A percentile compares a stretch with the other conserved stretches of the same genome.
Conservation (phyloP, 2,888 invertebrate genomes). For the Oscheius onirici region DNA sequence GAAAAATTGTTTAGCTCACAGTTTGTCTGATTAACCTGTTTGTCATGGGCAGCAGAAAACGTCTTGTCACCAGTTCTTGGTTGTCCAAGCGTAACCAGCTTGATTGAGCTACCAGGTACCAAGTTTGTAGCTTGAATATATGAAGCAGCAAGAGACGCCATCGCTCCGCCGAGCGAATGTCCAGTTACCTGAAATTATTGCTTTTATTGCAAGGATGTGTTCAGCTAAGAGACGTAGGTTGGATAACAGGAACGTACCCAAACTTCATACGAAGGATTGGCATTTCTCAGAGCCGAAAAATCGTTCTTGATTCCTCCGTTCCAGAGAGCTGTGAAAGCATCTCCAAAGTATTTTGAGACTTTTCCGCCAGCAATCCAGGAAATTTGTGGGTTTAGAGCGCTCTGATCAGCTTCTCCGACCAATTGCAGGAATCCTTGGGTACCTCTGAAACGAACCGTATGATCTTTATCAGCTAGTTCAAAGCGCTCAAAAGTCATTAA, state of each 20-base stretch:
- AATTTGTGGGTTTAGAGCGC: slow-evolving; percentile 38
- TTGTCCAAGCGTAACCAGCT: slow-evolving; percentile 62
- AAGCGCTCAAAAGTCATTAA: neutral
- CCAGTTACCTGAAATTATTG: slow-evolving; percentile 42
- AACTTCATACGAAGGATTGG: slow-evolving; percentile 55
- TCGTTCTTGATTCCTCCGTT: slow-evolving; percentile 57
- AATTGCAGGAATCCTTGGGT: slow-evolving; percentile 55
- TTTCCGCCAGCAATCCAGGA: slow-evolving; percentile 20
- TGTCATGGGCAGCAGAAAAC: slow-evolving; percentile 52
- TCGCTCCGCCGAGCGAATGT: slow-evolving; percentile 58
- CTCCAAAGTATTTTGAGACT: slow-evolving; percentile 62
- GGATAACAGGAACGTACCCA: no score
- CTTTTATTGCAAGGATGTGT: neutral
- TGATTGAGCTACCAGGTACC: slow-evolving; percentile 35
- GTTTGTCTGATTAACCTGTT: slow-evolving; percentile 19
- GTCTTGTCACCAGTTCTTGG: slow-evolving; percentile 59
- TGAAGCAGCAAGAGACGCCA: slow-evolving; percentile 58
- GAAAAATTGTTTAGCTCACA: neutral
- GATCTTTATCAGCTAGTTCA: neutral
- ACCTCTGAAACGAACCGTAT: slow-evolving; percentile 48
- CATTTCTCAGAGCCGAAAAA: slow-evolving; percentile 41
- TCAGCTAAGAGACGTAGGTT: no score
- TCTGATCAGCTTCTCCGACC: slow-evolving; percentile 54
- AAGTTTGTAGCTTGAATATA: slow-evolving; percentile 43
- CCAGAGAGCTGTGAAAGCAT: slow-evolving; percentile 62